These are phyloP conservation scores for Caerostris extrusa DNA, from an alignment of 1,140 invertebrate genomes.

Conservation along the genomic window DNA sequence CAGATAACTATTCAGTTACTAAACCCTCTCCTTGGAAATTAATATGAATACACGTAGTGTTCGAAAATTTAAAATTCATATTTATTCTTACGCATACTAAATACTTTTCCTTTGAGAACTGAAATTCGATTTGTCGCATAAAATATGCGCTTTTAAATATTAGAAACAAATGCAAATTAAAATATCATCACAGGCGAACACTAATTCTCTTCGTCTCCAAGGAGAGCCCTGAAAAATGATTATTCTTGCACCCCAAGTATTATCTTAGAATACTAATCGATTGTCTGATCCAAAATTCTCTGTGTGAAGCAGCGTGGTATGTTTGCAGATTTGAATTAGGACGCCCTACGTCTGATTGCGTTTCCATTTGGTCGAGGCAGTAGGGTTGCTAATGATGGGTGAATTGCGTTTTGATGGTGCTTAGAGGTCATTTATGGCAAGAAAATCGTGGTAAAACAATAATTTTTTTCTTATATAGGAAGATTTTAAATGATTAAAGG, in stretches of 20 bases:
- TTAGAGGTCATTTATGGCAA: neutral
- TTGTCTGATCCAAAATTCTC: neutral
- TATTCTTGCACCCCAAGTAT: neutral
- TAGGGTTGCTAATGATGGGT: neutral
- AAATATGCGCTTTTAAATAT: neutral
- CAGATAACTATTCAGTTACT: no score
- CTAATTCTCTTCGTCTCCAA: neutral
- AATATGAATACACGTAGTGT: no score
- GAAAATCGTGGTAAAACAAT: neutral
- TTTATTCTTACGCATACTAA: neutral
- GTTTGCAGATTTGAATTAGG: neutral
- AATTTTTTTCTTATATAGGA: neutral
- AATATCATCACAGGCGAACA: neutral
- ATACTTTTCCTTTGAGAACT: neutral
- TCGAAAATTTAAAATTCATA: neutral
- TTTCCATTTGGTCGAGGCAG: neutral
- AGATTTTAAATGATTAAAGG: no score
- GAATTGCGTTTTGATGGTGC: neutral
- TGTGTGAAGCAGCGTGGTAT: neutral
- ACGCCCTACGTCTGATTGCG: neutral
- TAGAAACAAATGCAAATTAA: conserved; percentile 22
- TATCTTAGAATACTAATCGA: neutral
- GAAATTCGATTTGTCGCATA: neutral
- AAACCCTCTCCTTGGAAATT: no score
- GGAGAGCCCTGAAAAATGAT: neutral